Percentiles rank a stretch among this genome's conserved stretches.
Evolutionary conservation across 2,888 invertebrate genomes (phyloP).

Genomic region (Sialis fuliginosa): DNA sequence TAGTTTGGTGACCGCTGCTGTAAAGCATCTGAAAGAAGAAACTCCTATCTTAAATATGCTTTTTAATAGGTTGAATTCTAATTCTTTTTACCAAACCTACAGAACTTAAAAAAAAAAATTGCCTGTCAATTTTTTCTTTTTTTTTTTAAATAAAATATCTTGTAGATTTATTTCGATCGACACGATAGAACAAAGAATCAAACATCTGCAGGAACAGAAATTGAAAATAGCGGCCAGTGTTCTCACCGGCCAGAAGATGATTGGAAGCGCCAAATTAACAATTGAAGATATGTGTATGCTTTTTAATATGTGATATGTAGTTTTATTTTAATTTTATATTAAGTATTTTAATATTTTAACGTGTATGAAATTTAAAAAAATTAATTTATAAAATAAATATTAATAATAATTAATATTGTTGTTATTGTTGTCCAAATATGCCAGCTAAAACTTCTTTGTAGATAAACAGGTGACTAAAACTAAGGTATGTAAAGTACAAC

Average conservation of each 20-base stretch:
- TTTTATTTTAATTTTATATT: too few species aligned
- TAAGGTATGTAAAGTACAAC: too few species aligned
- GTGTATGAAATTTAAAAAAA: too few species aligned
- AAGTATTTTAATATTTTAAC: too few species aligned
- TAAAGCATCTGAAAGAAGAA: too few species aligned
- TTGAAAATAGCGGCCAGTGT: conserved; percentile 56
- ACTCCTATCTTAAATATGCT: too few species aligned
- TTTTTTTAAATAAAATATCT: conserved; percentile 7
- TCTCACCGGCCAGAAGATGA: conserved; percentile 50
- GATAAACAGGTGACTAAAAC: too few species aligned
- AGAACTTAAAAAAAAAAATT: neutral
- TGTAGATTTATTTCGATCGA: conserved; percentile 62
- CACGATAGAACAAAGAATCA: conserved; percentile 78
- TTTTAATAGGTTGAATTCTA: neutral
- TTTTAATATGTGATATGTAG: conserved; percentile 33
- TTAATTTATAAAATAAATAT: too few species aligned
- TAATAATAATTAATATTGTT: too few species aligned
- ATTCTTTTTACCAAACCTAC: neutral
- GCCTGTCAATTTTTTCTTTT: conserved; percentile 6
- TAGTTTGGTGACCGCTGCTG: too few species aligned
- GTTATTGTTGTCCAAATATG: too few species aligned
- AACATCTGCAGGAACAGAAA: conserved; percentile 64
- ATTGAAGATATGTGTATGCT: conserved; percentile 62
- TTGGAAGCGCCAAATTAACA: conserved; percentile 47
- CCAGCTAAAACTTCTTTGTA: too few species aligned